Conservation (phyloP, 1,140 invertebrate species). For the Danaus melanippus region DNA sequence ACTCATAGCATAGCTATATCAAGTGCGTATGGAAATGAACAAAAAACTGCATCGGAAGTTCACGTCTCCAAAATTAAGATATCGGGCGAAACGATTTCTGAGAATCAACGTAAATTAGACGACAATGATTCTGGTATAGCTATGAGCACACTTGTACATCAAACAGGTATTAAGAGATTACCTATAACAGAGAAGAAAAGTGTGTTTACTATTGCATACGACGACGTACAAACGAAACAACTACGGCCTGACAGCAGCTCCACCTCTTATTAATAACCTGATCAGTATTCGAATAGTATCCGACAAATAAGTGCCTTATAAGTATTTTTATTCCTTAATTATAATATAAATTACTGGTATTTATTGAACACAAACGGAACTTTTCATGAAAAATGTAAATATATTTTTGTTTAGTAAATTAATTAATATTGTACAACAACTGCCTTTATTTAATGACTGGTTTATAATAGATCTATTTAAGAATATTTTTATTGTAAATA, state of each 20-base stretch:
- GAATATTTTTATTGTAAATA: slow-evolving; percentile 52
- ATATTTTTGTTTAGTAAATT: slow-evolving; percentile 26
- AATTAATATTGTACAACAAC: slow-evolving; percentile 34
- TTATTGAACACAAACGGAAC: too few species aligned
- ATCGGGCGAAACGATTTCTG: slow-evolving; percentile 50
- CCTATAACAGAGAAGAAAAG: slow-evolving; percentile 92
- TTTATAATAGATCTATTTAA: slow-evolving; percentile 41
- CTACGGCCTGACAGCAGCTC: slow-evolving; percentile 69
- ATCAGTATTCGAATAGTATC: slow-evolving; percentile 18
- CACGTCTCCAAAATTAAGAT: slow-evolving; percentile 63
- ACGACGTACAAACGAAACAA: slow-evolving; percentile 79
- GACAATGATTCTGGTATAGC: slow-evolving; percentile 85
- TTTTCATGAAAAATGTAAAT: slow-evolving; percentile 21
- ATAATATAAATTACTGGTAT: slow-evolving; percentile 12
- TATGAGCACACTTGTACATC: slow-evolving; percentile 74
- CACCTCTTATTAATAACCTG: slow-evolving; percentile 58
- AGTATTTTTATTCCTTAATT: slow-evolving; percentile 23
- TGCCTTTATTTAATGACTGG: slow-evolving; percentile 65
- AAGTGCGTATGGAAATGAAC: slow-evolving; percentile 49
- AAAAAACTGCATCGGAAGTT: slow-evolving; percentile 45
- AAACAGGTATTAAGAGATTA: slow-evolving; percentile 73
- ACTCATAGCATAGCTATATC: slow-evolving; percentile 66
- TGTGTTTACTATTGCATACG: slow-evolving; percentile 94
- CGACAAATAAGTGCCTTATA: slow-evolving; percentile 34
- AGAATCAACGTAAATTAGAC: slow-evolving; percentile 63